These are phyloP conservation scores for Cyprinella venusta DNA, from an alignment of 2,797 vertebrate genomes.

Conservation along the genomic window DNA sequence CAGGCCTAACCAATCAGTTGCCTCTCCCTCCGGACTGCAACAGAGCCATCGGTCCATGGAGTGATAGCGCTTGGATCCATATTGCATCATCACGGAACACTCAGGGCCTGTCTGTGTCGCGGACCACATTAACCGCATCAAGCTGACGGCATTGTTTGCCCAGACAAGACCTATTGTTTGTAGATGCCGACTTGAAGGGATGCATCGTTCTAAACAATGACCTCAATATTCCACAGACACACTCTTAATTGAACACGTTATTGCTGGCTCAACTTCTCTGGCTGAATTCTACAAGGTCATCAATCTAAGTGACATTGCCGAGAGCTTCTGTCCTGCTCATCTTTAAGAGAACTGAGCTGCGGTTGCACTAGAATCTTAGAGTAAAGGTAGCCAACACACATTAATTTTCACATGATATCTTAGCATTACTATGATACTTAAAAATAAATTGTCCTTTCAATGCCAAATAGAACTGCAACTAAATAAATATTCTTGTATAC, in stretches of 20 bases:
- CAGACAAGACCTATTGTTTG: slow-evolving; percentile 59
- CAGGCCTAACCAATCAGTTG: slow-evolving; percentile 36
- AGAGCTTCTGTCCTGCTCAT: slow-evolving; percentile 7
- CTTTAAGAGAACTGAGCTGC: background rate
- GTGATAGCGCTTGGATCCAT: slow-evolving; percentile 44
- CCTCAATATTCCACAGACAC: slow-evolving; percentile 56
- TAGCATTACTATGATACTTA: background rate
- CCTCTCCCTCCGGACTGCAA: slow-evolving; percentile 25
- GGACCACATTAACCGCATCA: slow-evolving; percentile 39
- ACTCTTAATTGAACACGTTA: slow-evolving; percentile 54
- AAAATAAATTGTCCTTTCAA: background rate
- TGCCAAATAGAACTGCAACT: background rate
- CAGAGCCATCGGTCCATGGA: slow-evolving; percentile 53
- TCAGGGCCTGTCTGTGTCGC: slow-evolving; percentile 43
- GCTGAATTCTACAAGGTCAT: slow-evolving; percentile 37
- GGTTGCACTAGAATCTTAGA: background rate
- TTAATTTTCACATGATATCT: background rate
- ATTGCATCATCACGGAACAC: slow-evolving; percentile 56
- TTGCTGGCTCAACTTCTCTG: slow-evolving; percentile 21
- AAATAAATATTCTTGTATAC: background rate
- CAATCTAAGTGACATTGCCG: slow-evolving; percentile 25
- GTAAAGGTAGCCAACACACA: background rate
- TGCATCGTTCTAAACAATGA: slow-evolving; percentile 57
- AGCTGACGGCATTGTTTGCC: slow-evolving; percentile 56
- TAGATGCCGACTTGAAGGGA: slow-evolving; percentile 53